These are phyloP conservation scores for Phymatocera aterrima DNA, from an alignment of 2,888 invertebrate species.

Conservation along the genomic window DNA sequence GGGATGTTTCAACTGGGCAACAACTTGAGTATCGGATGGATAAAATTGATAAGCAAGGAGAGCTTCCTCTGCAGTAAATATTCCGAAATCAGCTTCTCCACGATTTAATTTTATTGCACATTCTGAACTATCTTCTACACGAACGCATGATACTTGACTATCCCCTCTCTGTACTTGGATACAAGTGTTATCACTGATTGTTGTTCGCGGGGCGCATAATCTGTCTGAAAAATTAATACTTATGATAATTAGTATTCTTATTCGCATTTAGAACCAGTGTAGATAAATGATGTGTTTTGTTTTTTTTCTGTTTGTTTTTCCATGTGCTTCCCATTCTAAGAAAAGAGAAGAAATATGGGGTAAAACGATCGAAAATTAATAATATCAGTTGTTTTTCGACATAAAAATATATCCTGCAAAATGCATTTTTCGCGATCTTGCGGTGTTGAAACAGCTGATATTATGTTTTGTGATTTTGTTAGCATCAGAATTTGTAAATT, in stretches of 20 bases:
- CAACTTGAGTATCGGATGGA: conserved; percentile 59
- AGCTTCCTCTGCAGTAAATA: conserved; percentile 80
- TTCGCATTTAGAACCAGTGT: too few species aligned
- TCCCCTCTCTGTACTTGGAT: conserved; percentile 53
- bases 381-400: neutral
- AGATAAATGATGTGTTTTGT: too few species aligned
- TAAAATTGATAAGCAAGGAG: conserved; percentile 74
- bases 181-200: conserved; percentile 51
- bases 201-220: conserved; percentile 57
- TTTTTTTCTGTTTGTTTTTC: too few species aligned
- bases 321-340: too few species aligned
- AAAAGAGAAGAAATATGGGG: neutral
- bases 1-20: conserved; percentile 63
- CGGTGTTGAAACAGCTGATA: too few species aligned
- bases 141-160: conserved; percentile 60
- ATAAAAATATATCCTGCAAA: neutral
- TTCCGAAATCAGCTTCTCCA: conserved; percentile 78
- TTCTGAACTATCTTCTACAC: conserved; percentile 76
- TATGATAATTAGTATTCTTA: neutral
- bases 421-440: too few species aligned
- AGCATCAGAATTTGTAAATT: too few species aligned
- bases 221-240: conserved; percentile 54
- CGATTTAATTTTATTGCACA: conserved; percentile 78
- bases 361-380: neutral
- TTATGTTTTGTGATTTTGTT: neutral